Evolutionary conservation across 2,797 vertebrate genomes (phyloP).

Genomic region (Brachyalestes nurse): DNA sequence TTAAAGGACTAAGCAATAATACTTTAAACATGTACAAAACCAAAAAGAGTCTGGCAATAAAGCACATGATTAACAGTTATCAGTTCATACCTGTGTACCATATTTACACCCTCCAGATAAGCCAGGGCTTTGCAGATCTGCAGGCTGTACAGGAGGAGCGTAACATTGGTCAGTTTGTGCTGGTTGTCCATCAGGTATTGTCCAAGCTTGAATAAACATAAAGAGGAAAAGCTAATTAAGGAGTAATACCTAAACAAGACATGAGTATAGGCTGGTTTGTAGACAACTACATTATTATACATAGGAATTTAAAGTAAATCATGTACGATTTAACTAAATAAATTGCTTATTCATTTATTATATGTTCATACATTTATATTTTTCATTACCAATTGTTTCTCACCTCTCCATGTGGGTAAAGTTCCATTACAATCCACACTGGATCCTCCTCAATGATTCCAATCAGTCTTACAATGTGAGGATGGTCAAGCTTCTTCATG

Average conservation of each 20-base stretch:
- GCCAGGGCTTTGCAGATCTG: slow-evolving; percentile 94
- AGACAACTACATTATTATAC: neutral
- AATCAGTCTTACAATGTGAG: slow-evolving; percentile 89
- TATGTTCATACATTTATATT: no score
- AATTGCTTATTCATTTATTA: neutral
- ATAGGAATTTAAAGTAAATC: neutral
- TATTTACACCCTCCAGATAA: slow-evolving; percentile 66
- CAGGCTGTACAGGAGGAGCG: slow-evolving; percentile 82
- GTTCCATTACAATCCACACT: slow-evolving; percentile 95
- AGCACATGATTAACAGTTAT: slow-evolving; percentile 33
- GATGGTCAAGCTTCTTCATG: slow-evolving; percentile 92
- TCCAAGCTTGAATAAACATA: slow-evolving; percentile 79
- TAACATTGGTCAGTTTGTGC: slow-evolving; percentile 73
- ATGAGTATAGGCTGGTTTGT: neutral
- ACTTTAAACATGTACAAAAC: neutral
- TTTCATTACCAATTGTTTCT: neutral
- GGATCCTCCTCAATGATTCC: slow-evolving; percentile 90
- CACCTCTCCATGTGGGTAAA: slow-evolving; percentile 91
- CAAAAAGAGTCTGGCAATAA: neutral
- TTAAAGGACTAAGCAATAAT: no score
- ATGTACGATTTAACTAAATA: neutral
- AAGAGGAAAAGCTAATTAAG: slow-evolving; percentile 14
- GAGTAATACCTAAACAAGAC: slow-evolving; percentile 23
- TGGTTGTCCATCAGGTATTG: slow-evolving; percentile 85
- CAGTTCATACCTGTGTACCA: slow-evolving; percentile 58